These are phyloP conservation scores for Andrena praecox DNA, from an alignment of 2,888 invertebrate genomes.

Conservation along the genomic window DNA sequence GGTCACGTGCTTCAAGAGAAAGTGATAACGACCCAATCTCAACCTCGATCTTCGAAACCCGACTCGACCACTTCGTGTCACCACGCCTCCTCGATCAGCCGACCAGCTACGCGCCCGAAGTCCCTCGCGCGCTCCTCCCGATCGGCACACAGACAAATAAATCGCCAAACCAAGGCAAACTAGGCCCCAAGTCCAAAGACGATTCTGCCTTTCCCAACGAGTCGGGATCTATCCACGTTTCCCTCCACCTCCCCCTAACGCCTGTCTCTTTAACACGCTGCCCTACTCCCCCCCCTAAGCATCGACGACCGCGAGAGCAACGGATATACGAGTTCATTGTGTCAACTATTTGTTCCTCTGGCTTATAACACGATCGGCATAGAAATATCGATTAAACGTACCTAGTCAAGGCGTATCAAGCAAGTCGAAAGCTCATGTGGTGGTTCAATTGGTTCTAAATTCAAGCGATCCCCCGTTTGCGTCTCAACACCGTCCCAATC, in stretches of 20 bases:
- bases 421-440: constrained; percentile 21
- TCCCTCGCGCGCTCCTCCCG: constrained; percentile 48
- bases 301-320: constrained; percentile 4
- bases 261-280: neutral
- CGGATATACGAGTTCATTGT: constrained; percentile 32
- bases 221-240: constrained; percentile 12
- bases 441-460: constrained; percentile 28
- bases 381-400: constrained; percentile 56
- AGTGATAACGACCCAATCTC: constrained; percentile 74
- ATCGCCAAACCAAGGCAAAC: constrained; percentile 18
- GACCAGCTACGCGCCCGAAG: constrained; percentile 21
- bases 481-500: neutral
- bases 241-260: neutral
- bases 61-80: constrained; percentile 52
- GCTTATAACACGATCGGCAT: constrained; percentile 53
- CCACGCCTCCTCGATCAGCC: constrained; percentile 39
- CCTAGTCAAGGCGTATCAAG: constrained; percentile 39
- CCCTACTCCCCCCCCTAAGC: neutral
- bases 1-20: constrained; percentile 92
- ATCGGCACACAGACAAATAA: constrained; percentile 34
- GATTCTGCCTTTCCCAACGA: constrained; percentile 17
- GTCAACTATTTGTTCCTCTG: constrained; percentile 44
- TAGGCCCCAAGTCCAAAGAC: constrained; percentile 20
- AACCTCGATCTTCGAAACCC: constrained; percentile 37
- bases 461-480: neutral